Base-by-base conservation (phyloP, 2,888 invertebrate genomes). In the Blomia tropicalis region DNA sequence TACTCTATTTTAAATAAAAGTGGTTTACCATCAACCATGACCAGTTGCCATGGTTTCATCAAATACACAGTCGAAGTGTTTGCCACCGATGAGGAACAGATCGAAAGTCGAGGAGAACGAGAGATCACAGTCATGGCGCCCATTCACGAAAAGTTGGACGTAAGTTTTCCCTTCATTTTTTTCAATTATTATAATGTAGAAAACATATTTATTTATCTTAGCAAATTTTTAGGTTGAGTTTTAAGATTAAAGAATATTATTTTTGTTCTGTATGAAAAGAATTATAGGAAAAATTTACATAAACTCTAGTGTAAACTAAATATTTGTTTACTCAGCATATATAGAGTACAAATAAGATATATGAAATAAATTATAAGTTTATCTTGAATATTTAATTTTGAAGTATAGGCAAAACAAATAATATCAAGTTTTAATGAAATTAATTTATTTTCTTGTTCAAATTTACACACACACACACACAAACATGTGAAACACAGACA, bases 61-160 rank as follows among this genome's bases (percentile, higher is more conserved):
- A 56, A 56, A 25, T 56, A 56, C 29, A 56, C 56, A 11, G 23
- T 56, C 56, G 56, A 56, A 36, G 56, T 29, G 29, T 56, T 56
- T 22, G 29, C 56, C 32, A 5, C 29, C 3, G 56, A 56, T 31
- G 54, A 54, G 17, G 56, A 56, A 19, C 29, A n/a, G 2, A 23
- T 29, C 23, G 56, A 56, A 56, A 56, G 56, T 29, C 56, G 56
- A 19, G 56, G 56, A 19, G 56, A 56, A 25, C 22, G 29, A 25
- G 56, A 56, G 25, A 56, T 56, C 23, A 2, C 23, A 2, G 17
- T 56, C n/a, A 2, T 56, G 56, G 56, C 29, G 2, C 56, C 56
- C 29, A 56, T 27, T 31, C 3, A 19, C 11, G 56, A 56, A 47
- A 47, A 47, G 51, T 47, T 47, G n/a, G 51, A 47, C 51, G 51